Base-by-base conservation (phyloP, 2,113 vertebrate species). In the Daubentonia madagascariensis region DNA sequence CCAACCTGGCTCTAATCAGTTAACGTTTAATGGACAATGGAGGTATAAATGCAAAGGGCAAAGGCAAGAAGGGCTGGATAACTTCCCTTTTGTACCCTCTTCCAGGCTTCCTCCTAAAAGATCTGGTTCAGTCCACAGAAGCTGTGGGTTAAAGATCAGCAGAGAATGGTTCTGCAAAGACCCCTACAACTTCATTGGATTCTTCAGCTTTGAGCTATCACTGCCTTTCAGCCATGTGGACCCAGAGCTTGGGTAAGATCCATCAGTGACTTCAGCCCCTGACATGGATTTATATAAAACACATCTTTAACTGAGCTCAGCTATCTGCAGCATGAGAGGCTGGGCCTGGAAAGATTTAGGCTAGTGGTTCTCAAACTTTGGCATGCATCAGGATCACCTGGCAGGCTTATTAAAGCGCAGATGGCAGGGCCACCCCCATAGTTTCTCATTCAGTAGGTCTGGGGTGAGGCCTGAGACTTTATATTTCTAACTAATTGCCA, bases 331-430 rank as follows among this genome's bases (percentile, higher is more conserved):
- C 61, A 28, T 72, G 25, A 87, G 32, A n/a, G 54, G 37, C 37
- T 92, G 48, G 87, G 94, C 65, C 90, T 85, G 50, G 63, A 89
- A 95, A 95, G 88, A 80, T 54, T 30, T 89, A 28, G 67, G 37
- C 35, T 76, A 65, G 86, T 72, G 73, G 30, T 79, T 96, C 78
- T 85, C 61, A 86, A 86, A 81, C 72, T 54, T 37, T 93, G 86
- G 54, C 70, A 28, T 50, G n/a, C 22, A 17, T 93, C 37, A 28
- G 48, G 91, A 50, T 83, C 72, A 85, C 85, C 78, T 93, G 67
- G 76, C 76, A 93, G 85, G 59, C 65, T 81, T 85, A 23, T 30
- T 57, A 63, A 35, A 68, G 94, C 72, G 52, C 89, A 91, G 94
- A 57, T 63, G 92, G 30, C 54, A 16, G 11, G 78, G 78, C 78